Conservation (phyloP, 1,140 invertebrate species). For the Lethocerus indicus region DNA sequence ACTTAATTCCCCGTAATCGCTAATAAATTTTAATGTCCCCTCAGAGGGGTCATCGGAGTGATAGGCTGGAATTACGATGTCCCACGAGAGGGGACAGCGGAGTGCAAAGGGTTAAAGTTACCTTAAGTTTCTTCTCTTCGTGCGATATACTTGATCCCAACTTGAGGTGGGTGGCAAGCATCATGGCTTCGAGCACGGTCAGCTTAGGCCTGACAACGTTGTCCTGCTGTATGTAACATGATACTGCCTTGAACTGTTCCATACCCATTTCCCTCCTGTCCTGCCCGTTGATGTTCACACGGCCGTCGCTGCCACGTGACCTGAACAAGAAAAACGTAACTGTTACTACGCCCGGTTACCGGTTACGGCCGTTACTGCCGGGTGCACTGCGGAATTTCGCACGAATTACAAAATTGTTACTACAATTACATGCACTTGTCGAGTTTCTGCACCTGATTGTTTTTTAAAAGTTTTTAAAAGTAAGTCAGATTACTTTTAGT, state of each 20-base stretch:
- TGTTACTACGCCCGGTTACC: no score
- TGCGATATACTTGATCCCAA: conserved; percentile 39
- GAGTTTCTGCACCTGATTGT: no score
- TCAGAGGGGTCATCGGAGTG: no score
- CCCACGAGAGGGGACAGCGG: neutral
- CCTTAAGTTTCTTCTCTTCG: conserved; percentile 34
- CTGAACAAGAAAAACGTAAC: conserved; percentile 22
- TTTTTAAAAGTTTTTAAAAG: no score
- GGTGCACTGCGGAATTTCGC: no score
- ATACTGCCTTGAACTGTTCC: conserved; percentile 54
- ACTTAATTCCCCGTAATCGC: neutral
- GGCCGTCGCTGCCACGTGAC: conserved; percentile 33
- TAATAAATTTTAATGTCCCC: neutral
- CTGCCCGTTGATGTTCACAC: conserved; percentile 44
- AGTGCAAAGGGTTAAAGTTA: conserved; percentile 2
- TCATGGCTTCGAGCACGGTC: conserved; percentile 72
- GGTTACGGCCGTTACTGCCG: no score
- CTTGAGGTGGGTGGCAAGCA: conserved; percentile 74
- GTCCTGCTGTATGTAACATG: conserved; percentile 85
- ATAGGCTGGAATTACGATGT: neutral
- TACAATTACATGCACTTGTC: no score
- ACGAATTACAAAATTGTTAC: no score
- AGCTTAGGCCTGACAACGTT: conserved; percentile 67
- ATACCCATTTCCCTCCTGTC: conserved; percentile 49
- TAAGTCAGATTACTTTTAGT: no score